Percentiles rank a stretch among this genome's conserved stretches.
Conservation (phyloP, 2,113 vertebrate genomes). For the Halichoerus grypus region DNA sequence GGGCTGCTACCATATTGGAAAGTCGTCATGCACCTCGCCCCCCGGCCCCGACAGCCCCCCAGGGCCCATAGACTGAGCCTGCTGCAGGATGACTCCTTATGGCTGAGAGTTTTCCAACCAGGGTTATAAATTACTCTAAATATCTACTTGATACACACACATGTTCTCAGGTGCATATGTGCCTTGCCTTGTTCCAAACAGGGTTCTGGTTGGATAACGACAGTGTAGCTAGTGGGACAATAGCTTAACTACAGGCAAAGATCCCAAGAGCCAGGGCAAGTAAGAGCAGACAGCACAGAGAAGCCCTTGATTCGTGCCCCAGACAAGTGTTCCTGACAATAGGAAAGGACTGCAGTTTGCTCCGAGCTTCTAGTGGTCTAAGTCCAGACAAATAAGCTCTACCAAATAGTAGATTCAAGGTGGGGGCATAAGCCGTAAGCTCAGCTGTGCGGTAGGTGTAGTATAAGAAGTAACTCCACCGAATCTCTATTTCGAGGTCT, state of each 20-base stretch:
- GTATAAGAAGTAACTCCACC: neutral
- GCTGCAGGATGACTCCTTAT: neutral
- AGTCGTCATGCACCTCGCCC: rapidly evolving
- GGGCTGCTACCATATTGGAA: neutral
- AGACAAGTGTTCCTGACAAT: rapidly evolving
- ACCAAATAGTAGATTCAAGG: neutral
- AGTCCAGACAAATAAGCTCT: rapidly evolving
- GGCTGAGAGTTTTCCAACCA: neutral
- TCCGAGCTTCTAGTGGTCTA: neutral
- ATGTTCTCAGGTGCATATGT: rapidly evolving
- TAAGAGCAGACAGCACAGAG: rapidly evolving
- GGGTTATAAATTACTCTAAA: neutral
- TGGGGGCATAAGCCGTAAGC: rapidly evolving
- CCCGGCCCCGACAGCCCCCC: neutral
- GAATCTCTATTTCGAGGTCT: neutral
- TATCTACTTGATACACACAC: rapidly evolving
- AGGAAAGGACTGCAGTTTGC: rapidly evolving
- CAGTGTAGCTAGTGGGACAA: rapidly evolving
- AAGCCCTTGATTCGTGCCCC: rapidly evolving
- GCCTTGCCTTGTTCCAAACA: neutral
- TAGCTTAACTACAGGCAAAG: rapidly evolving
- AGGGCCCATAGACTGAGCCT: rapidly evolving
- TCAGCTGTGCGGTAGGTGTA: rapidly evolving
- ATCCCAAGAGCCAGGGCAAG: neutral
- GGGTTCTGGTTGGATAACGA: rapidly evolving